Conservation (phyloP, 2,888 invertebrate genomes). For the Tigriopus californicus region DNA sequence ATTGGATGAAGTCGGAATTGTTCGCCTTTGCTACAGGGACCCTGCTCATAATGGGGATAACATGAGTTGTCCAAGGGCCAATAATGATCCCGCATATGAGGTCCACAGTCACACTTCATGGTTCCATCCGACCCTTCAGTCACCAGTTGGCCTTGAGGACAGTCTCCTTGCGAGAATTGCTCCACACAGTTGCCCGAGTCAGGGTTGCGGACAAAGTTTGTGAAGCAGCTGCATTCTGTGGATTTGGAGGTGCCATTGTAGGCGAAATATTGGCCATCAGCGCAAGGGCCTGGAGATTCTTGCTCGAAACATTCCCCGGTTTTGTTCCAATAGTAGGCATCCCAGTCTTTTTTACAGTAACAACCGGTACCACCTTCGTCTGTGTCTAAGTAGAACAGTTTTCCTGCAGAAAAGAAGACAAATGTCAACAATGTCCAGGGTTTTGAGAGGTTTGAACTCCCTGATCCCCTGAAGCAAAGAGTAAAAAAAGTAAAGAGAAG, state of each 20-base stretch:
- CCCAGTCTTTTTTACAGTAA: slow-evolving; percentile 20
- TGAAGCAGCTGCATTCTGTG: slow-evolving; percentile 21
- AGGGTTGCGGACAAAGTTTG: slow-evolving; percentile 20
- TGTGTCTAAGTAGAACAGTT: slow-evolving; percentile 21
- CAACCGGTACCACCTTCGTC: slow-evolving; percentile 20
- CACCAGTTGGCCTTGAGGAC: slow-evolving; percentile 20
- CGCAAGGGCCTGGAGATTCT: slow-evolving; percentile 21
- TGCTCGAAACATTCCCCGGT: slow-evolving; percentile 21
- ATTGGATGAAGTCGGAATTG: slow-evolving; percentile 19
- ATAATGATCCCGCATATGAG: slow-evolving; percentile 19
- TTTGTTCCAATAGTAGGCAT: slow-evolving; percentile 19
- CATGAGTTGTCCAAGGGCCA: slow-evolving; percentile 19
- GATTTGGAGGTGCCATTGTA: slow-evolving; percentile 20
- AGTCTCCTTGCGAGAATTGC: slow-evolving; percentile 20
- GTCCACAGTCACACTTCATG: slow-evolving; percentile 19
- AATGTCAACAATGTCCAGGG: too few species aligned
- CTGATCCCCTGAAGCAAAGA: too few species aligned
- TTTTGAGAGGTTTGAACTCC: too few species aligned
- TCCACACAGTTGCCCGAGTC: slow-evolving; percentile 20
- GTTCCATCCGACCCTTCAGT: slow-evolving; percentile 17
- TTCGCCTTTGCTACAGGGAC: slow-evolving; percentile 20
- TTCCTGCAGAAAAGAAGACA: slow-evolving; percentile 17
- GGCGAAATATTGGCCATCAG: slow-evolving; percentile 21
- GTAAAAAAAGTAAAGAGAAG: too few species aligned
- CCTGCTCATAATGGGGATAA: slow-evolving; percentile 21